Conservation (phyloP, 2,113 vertebrate genomes). For the Crotophaga sulcirostris region DNA sequence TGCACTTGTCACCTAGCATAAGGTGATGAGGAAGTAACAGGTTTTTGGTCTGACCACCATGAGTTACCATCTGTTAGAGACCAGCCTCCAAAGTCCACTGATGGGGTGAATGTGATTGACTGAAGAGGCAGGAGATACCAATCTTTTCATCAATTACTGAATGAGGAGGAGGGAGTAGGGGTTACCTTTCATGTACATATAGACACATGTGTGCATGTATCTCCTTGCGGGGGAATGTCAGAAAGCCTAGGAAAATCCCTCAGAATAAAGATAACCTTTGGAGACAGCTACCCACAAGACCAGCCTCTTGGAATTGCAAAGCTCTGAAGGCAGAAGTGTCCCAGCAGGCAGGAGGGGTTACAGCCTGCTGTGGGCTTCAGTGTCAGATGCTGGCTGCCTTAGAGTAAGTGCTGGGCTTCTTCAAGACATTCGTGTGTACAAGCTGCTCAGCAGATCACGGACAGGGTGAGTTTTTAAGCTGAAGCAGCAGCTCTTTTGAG, state of each 20-base stretch:
- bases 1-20: conserved; percentile 63
- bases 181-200: neutral
- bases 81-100: neutral
- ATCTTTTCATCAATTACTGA: neutral
- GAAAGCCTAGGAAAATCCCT: neutral
- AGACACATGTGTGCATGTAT: neutral
- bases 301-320: neutral
- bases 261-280: rapidly evolving
- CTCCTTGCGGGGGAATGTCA: neutral
- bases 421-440: neutral
- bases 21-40: conserved; percentile 38
- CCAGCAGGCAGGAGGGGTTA: neutral
- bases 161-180: neutral
- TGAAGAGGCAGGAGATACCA: neutral
- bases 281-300: neutral
- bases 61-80: conserved; percentile 9
- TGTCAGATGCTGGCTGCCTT: neutral
- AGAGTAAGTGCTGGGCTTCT: neutral
- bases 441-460: neutral
- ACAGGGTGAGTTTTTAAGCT: neutral
- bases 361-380: rapidly evolving
- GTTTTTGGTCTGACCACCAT: conserved; percentile 11
- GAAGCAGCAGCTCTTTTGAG: neutral
- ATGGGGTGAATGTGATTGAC: neutral
- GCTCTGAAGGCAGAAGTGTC: neutral